These are phyloP conservation scores for Drosophila teissieri DNA, from an alignment of 1,140 invertebrate genomes.

Conservation along the genomic window DNA sequence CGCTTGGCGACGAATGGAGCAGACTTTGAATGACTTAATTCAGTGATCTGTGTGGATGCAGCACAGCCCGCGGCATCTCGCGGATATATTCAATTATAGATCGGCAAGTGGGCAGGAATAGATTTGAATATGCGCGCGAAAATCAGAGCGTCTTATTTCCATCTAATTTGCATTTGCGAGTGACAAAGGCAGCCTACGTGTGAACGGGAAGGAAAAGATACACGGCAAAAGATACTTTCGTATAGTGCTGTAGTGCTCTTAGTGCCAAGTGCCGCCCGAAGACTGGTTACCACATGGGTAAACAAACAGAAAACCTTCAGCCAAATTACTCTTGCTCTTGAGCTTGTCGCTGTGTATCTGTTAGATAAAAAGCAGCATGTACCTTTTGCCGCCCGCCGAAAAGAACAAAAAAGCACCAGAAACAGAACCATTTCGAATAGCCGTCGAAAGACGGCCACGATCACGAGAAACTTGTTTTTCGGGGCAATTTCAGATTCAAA, in stretches of 20 bases:
- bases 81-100: slow-evolving; percentile 77
- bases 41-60: slow-evolving; percentile 16
- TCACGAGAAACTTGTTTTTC: slow-evolving; percentile 67
- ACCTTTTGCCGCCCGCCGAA: slow-evolving; percentile 45
- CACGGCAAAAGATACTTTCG: slow-evolving; percentile 27
- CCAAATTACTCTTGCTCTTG: slow-evolving; percentile 55
- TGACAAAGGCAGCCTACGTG: slow-evolving; percentile 25
- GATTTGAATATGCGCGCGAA: slow-evolving; percentile 66
- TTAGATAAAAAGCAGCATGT: slow-evolving; percentile 58
- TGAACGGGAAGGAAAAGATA: slow-evolving; percentile 14
- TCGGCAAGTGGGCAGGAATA: slow-evolving; percentile 41
- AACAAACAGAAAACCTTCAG: slow-evolving; percentile 40
- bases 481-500: slow-evolving; percentile 59
- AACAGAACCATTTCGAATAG: slow-evolving; percentile 40
- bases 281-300: slow-evolving; percentile 28
- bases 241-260: slow-evolving; percentile 3
- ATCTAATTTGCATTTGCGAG: slow-evolving; percentile 54
- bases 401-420: slow-evolving; percentile 24
- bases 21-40: slow-evolving; percentile 27
- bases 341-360: slow-evolving; percentile 47
- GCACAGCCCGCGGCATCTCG: slow-evolving; percentile 6
- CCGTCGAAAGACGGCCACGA: slow-evolving; percentile 36
- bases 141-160: slow-evolving; percentile 35
- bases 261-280: background rate
- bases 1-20: slow-evolving; percentile 15